A percentile compares a stretch with the other conserved stretches of the same genome.
phyloP scores from a whole-genome alignment of 2,888 invertebrate species.

The Quadriops clusia region DNA sequence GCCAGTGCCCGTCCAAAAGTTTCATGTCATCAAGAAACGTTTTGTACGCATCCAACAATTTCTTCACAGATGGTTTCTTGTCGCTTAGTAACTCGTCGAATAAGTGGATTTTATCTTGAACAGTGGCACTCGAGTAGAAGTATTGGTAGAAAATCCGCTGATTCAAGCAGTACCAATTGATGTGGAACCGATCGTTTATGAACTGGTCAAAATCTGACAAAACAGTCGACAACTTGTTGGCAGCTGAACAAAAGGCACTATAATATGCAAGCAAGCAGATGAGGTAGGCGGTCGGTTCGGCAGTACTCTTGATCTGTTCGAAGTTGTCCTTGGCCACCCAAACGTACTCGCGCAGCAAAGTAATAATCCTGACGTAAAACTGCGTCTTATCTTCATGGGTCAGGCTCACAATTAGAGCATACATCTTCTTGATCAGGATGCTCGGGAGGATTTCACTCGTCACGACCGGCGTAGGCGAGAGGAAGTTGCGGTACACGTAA shows the following conservation, averaged over 20 bases:
- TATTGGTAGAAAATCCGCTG: conserved; percentile 48
- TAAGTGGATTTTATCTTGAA: conserved; percentile 24
- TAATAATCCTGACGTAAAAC: conserved; percentile 49
- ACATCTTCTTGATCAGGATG: conserved; percentile 26
- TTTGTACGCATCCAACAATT: conserved; percentile 16
- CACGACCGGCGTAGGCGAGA: conserved; percentile 25
- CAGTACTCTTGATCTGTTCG: conserved; percentile 12
- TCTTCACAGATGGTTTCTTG: conserved; percentile 14
- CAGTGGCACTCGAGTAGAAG: conserved; percentile 28
- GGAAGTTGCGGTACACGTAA: conserved; percentile 30
- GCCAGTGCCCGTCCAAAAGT: conserved; percentile 14
- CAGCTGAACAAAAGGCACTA: conserved; percentile 48
- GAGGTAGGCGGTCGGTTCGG: conserved; percentile 15
- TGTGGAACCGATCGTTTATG: conserved; percentile 48
- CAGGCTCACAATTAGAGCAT: conserved; percentile 27
- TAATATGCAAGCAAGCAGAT: conserved; percentile 47
- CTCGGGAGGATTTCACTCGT: conserved; percentile 25
- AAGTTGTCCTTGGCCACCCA: conserved; percentile 47
- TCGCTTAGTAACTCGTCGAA: conserved; percentile 21
- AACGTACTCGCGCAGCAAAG: conserved; percentile 51
- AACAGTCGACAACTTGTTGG: conserved; percentile 44
- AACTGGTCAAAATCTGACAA: conserved; percentile 48
- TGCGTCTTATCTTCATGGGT: conserved; percentile 35
- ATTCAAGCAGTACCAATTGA: conserved; percentile 56
- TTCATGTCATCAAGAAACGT: conserved; percentile 19